These are phyloP conservation scores for Athrips mouffetella DNA, from an alignment of 2,888 invertebrate genomes.

Conservation along the genomic window DNA sequence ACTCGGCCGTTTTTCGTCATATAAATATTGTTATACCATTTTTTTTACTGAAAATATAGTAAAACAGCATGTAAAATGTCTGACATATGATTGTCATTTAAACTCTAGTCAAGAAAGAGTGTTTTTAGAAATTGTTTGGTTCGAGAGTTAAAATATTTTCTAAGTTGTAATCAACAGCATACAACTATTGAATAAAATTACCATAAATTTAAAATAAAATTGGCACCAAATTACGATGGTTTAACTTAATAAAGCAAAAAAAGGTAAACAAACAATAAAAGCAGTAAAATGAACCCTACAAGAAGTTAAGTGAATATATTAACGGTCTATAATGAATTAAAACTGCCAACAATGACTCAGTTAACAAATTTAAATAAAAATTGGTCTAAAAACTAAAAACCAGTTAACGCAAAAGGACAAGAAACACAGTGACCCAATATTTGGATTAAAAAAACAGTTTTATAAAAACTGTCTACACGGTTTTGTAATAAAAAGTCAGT, in stretches of 20 bases:
- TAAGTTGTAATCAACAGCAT: too few relatives aligned
- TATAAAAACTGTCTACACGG: conserved; percentile 30
- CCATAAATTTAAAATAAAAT: too few relatives aligned
- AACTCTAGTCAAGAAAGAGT: too few relatives aligned
- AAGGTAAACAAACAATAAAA: conserved; percentile 34
- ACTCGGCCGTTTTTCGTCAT: too few relatives aligned
- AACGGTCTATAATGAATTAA: conserved; percentile 24
- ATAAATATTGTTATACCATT: too few relatives aligned
- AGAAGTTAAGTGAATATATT: conserved; percentile 36
- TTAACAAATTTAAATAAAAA: conserved; percentile 41
- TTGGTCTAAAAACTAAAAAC: conserved; percentile 34
- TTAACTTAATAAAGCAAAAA: conserved; percentile 21
- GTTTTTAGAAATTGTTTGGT: too few relatives aligned
- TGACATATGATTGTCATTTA: too few relatives aligned
- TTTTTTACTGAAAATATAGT: too few relatives aligned
- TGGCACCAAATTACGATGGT: too few relatives aligned
- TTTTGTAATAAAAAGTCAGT: conserved; percentile 25
- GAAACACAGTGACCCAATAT: conserved; percentile 61
- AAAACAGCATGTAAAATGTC: too few relatives aligned
- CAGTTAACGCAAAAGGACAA: conserved; percentile 45
- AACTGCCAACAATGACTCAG: conserved; percentile 35
- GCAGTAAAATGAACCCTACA: conserved; percentile 33
- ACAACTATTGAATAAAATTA: too few relatives aligned
- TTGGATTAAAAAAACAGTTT: conserved; percentile 38
- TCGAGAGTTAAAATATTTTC: too few relatives aligned